A percentile compares a stretch with the other conserved stretches of the same genome.
Evolutionary conservation across 2,797 vertebrate genomes (phyloP).

Genomic region (Halcyon leucocephala): DNA sequence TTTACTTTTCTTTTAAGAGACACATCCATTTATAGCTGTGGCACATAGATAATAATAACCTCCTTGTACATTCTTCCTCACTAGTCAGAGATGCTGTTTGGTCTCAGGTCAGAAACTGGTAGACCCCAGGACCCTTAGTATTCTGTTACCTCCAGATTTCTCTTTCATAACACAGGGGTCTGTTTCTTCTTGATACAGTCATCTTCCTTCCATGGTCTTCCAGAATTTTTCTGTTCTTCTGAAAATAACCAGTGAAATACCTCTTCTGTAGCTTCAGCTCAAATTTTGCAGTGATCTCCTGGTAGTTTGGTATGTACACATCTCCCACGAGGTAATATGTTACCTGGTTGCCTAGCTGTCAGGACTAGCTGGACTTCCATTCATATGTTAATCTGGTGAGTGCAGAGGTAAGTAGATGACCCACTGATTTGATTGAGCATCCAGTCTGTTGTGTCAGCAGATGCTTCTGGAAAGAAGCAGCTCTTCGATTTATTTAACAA

Average conservation of each 20-base stretch:
- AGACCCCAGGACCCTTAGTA: background rate
- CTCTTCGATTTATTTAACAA: background rate
- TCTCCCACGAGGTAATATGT: background rate
- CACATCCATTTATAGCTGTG: background rate
- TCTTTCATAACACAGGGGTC: background rate
- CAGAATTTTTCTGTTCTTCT: background rate
- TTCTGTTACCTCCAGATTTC: background rate
- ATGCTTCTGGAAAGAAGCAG: background rate
- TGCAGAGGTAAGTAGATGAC: background rate
- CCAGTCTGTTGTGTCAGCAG: background rate
- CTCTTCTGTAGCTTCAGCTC: background rate
- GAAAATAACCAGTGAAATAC: background rate
- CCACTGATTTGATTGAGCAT: background rate
- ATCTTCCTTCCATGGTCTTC: background rate
- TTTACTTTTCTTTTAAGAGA: background rate
- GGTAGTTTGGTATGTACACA: background rate
- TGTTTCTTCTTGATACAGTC: background rate
- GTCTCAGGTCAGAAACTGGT: background rate
- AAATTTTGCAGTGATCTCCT: background rate
- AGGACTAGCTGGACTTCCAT: background rate
- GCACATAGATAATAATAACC: background rate
- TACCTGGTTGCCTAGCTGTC: background rate
- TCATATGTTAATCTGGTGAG: background rate
- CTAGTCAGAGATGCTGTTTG: background rate
- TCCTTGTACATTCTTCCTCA: background rate